Evolutionary conservation across 1,140 invertebrate genomes (phyloP).

Genomic region (Geopemphigus sp.): DNA sequence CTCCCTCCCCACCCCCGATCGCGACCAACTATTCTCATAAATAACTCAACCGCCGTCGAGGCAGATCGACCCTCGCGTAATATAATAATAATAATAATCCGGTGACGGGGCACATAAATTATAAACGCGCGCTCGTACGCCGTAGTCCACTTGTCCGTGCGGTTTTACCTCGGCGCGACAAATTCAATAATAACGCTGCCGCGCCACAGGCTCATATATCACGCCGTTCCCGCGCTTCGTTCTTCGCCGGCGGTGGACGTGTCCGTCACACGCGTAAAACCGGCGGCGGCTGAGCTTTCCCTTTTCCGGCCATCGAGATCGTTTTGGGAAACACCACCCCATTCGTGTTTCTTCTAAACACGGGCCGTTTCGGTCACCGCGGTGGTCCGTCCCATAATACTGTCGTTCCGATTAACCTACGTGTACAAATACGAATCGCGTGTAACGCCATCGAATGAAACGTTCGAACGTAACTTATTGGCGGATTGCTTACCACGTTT

Average conservation of each 20-base stretch:
- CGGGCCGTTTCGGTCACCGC: too few relatives aligned
- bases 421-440: too few relatives aligned
- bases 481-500: too few relatives aligned
- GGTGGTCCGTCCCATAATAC: too few relatives aligned
- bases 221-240: background rate
- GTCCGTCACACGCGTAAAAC: background rate
- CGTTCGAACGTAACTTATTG: too few relatives aligned
- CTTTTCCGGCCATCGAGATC: too few relatives aligned
- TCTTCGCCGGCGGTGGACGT: too few relatives aligned
- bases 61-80: conserved; percentile 14
- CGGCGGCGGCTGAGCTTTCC: too few relatives aligned
- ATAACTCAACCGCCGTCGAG: conserved; percentile 34
- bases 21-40: conserved; percentile 7
- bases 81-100: conserved; percentile 37
- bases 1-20: background rate
- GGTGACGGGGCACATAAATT: conserved; percentile 45
- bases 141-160: background rate
- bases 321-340: too few relatives aligned
- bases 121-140: background rate
- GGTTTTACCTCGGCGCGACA: conserved; percentile 16
- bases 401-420: too few relatives aligned
- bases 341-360: too few relatives aligned
- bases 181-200: background rate
- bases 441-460: too few relatives aligned
- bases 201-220: background rate